A percentile compares a stretch with the other conserved stretches of the same genome.
These are phyloP conservation scores for Siphonodentalium dalli DNA, from an alignment of 2,888 invertebrate species.

Conservation along the genomic window DNA sequence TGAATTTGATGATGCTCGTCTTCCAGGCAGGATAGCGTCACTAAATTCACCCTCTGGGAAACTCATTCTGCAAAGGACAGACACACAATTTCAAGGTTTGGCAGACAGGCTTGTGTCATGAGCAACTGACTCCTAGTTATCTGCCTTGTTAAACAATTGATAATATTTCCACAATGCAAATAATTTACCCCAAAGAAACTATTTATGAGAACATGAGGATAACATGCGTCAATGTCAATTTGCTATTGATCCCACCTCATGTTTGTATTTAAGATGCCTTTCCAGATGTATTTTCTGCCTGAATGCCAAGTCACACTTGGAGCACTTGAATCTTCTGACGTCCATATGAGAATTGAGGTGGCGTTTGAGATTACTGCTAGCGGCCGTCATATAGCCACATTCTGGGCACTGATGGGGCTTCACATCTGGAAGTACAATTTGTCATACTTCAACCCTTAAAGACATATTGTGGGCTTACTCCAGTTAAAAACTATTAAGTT, in stretches of 20 bases:
- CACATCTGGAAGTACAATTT: conserved; percentile 33
- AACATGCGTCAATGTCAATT: background rate
- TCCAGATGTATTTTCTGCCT: conserved; percentile 62
- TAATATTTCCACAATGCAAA: too few relatives aligned
- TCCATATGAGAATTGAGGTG: conserved; percentile 57
- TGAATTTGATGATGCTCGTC: too few relatives aligned
- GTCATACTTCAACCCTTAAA: background rate
- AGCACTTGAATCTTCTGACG: conserved; percentile 47
- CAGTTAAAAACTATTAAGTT: background rate
- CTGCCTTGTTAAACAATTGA: too few relatives aligned
- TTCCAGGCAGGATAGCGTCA: too few relatives aligned
- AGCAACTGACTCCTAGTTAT: too few relatives aligned
- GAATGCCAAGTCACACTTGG: conserved; percentile 46
- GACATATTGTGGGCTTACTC: background rate
- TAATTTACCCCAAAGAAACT: too few relatives aligned
- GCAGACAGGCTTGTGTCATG: too few relatives aligned
- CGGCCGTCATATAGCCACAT: conserved; percentile 53
- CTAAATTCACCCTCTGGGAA: too few relatives aligned
- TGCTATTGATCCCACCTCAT: conserved; percentile 42
- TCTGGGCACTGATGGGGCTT: conserved; percentile 46
- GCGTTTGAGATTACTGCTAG: conserved; percentile 60
- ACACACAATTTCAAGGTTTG: too few relatives aligned
- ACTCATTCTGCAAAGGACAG: too few relatives aligned
- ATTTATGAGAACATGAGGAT: too few relatives aligned
- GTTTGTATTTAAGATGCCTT: conserved; percentile 58